Percentiles rank a stretch among this genome's conserved stretches.
Evolutionary conservation across 2,888 invertebrate genomes (phyloP).

Genomic region (Leptarthrus brevirostris): DNA sequence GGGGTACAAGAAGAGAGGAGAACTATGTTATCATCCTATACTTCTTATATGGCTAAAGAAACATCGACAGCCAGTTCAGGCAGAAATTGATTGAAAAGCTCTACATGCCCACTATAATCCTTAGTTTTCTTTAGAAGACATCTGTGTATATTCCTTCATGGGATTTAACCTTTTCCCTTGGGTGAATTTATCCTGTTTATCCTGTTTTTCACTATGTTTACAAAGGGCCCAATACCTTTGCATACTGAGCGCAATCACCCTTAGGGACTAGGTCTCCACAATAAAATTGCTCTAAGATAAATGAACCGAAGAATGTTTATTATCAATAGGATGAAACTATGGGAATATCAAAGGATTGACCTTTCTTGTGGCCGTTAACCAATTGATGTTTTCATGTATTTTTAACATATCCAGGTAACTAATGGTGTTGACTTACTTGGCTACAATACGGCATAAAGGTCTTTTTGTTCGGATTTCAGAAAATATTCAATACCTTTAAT

Average conservation of each 20-base stretch:
- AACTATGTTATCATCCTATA: too few relatives aligned
- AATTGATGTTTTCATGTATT: too few relatives aligned
- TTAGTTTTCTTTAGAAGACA: neutral
- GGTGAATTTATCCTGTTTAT: constrained; percentile 29
- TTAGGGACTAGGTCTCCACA: neutral
- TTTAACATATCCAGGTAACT: too few relatives aligned
- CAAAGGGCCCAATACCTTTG: constrained; percentile 38
- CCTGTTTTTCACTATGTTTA: constrained; percentile 25
- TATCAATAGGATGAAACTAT: too few relatives aligned
- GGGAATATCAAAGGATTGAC: too few relatives aligned
- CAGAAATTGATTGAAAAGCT: constrained; percentile 47
- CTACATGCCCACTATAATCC: constrained; percentile 28
- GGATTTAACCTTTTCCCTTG: constrained; percentile 7
- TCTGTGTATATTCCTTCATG: neutral
- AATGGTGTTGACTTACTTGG: too few relatives aligned
- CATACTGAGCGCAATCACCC: neutral
- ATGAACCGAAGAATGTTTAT: neutral
- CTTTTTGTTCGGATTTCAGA: too few relatives aligned
- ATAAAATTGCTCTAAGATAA: neutral
- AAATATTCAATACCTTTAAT: too few relatives aligned
- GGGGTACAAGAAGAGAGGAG: constrained; percentile 6
- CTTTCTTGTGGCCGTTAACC: too few relatives aligned
- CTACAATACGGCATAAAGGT: too few relatives aligned
- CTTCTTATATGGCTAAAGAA: constrained; percentile 4
- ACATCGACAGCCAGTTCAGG: constrained; percentile 26